Evolutionary conservation across 2,797 vertebrate species (phyloP).

Genomic region (Megalops cyprinoides): DNA sequence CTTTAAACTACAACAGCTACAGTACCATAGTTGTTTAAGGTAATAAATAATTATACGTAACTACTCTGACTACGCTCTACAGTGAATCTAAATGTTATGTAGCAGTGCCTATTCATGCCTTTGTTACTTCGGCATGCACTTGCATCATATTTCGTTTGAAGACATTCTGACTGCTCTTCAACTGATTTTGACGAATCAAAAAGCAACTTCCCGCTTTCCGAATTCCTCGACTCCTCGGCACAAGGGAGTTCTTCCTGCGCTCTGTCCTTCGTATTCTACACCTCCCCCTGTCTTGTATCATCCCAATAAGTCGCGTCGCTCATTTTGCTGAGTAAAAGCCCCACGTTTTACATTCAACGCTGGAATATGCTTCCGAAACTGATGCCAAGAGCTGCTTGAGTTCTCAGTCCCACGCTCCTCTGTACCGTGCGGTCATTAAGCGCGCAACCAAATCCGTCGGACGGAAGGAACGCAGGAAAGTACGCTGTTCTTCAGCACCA

Average conservation of each 20-base stretch:
- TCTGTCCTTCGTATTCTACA: neutral
- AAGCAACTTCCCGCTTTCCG: neutral
- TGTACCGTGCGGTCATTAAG: neutral
- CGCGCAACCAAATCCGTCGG: neutral
- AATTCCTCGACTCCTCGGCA: neutral
- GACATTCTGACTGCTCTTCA: neutral
- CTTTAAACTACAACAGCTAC: neutral
- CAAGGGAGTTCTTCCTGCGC: neutral
- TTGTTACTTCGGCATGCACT: neutral
- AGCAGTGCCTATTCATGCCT: neutral
- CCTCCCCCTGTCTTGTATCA: neutral
- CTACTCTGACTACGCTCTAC: neutral
- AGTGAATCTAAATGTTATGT: neutral
- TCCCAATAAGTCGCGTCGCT: neutral
- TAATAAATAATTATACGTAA: neutral
- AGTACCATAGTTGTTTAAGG: neutral
- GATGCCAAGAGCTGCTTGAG: neutral
- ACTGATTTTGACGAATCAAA: neutral
- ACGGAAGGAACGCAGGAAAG: neutral
- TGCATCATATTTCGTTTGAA: neutral
- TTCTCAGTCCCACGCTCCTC: neutral
- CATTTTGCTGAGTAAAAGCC: conserved; percentile 1
- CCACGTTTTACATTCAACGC: neutral
- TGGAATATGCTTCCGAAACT: neutral
- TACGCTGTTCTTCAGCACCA: neutral